Evolutionary conservation across 1,140 invertebrate genomes (phyloP), one percentile per base, ranked within the genome.

Genomic region (Holotrichia oblita): DNA sequence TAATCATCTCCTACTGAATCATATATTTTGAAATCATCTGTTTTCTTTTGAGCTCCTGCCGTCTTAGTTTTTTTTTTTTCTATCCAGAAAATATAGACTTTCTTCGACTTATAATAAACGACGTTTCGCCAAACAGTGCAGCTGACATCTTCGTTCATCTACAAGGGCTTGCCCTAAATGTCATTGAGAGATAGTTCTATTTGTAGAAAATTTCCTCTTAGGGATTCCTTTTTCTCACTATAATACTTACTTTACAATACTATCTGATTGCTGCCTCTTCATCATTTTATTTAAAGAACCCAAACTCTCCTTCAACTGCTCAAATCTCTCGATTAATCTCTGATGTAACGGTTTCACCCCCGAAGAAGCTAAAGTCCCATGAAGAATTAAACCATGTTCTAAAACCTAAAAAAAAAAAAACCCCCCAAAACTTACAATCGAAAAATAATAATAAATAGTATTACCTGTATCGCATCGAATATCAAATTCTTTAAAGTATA

Each of bases 331-430:
- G n/a, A 95, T 89, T 6, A 99, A 87, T 77, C 94, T 90, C 82
- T 94, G 93, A 82, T 98, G 97, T 34, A 99, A 85, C 0, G 96
- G 96, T 79, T 95, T 93, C 0, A 98, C 93, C 12, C 93, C 94
- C 0, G 91, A 83, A 0, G 96, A 94, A 2, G 95, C 96, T 44
- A 98, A 88, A 81, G 93, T 91, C 0, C 94, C 95, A 85, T 98
- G 96, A 10, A 98, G 85, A 12, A 91, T 87, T 0, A 98, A 85
- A 0, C 94, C 96, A 42, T 91, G 91, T 81, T 97, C 95, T 1
- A 98, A 87, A 0, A 98, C 92, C 78, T 90, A 84, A 34, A 34
- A 34, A n/a, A n/a, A n/a, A n/a, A n/a, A n/a, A n/a, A n/a, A n/a
- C n/a, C n/a, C n/a, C 40, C 90, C 79, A 81, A 48, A 64, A 34